A percentile compares a stretch with the other conserved stretches of the same genome.
These are phyloP conservation scores for Falco rusticolus DNA, from an alignment of 2,797 vertebrate genomes.

Conservation along the genomic window DNA sequence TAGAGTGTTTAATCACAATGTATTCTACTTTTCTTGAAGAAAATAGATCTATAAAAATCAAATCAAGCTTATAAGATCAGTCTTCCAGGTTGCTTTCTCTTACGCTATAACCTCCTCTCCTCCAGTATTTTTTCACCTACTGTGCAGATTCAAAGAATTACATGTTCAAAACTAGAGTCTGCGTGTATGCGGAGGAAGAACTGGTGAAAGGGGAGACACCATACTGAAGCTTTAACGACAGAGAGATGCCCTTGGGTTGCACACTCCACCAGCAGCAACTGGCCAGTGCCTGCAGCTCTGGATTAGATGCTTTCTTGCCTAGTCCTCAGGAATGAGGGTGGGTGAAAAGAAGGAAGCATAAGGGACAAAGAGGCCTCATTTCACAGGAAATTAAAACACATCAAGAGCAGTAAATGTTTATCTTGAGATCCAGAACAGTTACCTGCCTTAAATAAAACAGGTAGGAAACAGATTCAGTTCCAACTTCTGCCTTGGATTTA, in stretches of 20 bases:
- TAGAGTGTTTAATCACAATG: not conserved
- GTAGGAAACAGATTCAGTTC: not conserved
- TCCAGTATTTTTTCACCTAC: not conserved
- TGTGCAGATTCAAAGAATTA: not conserved
- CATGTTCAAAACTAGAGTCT: not conserved
- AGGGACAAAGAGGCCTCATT: not conserved
- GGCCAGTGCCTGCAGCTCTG: not conserved
- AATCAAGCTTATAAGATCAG: not conserved
- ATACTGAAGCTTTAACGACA: not conserved
- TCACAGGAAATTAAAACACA: not conserved
- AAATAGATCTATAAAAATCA: not conserved
- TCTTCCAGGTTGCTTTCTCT: not conserved
- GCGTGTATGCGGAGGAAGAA: not conserved
- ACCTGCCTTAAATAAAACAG: not conserved
- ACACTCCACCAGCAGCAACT: not conserved
- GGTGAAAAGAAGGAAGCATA: not conserved
- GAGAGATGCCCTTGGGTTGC: not conserved
- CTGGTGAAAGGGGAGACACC: not conserved
- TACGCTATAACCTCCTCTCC: not conserved
- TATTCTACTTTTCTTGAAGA: not conserved
- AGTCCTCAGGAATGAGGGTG: not conserved
- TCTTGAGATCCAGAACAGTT: not conserved
- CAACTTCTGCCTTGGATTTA: not conserved
- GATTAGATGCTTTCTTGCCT: not conserved
- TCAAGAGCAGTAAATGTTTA: not conserved